Conservation (phyloP, 2,113 vertebrate species). For the Ahaetulla prasina region DNA sequence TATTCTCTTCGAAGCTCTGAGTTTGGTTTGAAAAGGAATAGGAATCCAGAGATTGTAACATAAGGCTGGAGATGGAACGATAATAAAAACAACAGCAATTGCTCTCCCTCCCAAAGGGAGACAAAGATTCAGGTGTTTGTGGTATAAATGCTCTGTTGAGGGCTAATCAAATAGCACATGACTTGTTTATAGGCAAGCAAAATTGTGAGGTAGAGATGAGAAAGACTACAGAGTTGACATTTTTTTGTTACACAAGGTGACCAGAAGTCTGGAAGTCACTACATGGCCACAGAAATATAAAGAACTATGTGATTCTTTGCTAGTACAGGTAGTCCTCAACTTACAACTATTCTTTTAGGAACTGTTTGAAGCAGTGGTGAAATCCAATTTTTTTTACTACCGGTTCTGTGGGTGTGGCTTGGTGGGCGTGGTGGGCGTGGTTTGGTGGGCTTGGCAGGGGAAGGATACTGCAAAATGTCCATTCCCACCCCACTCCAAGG, state of each 20-base stretch:
- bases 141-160: neutral
- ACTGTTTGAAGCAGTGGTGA: neutral
- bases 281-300: neutral
- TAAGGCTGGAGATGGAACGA: neutral
- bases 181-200: neutral
- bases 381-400: no score
- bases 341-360: neutral
- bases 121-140: neutral
- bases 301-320: neutral
- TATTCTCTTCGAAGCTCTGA: neutral
- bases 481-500: no score
- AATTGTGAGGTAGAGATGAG: neutral
- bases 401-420: no score
- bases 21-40: neutral
- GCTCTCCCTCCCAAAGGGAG: neutral
- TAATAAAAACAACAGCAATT: neutral
- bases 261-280: neutral
- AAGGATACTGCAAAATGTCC: no score
- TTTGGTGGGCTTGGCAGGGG: no score
- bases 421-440: no score
- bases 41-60: neutral
- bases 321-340: neutral
- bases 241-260: neutral
- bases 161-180: neutral
- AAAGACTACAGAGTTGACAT: neutral